Conservation (phyloP, 2,888 invertebrate genomes). For the Athripsodes cinereus region DNA sequence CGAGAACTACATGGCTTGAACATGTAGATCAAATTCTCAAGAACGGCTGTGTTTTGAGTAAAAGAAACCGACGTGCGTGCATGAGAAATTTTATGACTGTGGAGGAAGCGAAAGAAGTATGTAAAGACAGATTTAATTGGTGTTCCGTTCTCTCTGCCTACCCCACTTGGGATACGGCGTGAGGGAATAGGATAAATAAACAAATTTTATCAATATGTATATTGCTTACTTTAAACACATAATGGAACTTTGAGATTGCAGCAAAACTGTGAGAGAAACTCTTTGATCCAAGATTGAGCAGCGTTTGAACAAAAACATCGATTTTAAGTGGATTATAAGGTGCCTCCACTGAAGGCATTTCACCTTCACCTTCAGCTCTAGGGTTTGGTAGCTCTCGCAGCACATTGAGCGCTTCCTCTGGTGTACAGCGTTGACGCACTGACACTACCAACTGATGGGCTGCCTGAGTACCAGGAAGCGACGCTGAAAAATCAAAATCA, state of each 20-base stretch:
- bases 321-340: conserved; percentile 90
- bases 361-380: conserved; percentile 54
- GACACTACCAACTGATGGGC: conserved; percentile 84
- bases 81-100: no score
- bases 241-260: conserved; percentile 94
- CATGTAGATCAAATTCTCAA: no score
- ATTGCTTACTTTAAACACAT: conserved; percentile 76
- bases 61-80: no score
- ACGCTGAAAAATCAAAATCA: conserved; percentile 41
- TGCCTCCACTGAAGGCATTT: conserved; percentile 57
- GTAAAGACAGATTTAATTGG: no score
- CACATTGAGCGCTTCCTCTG: conserved; percentile 83
- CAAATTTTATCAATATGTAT: no score
- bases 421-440: conserved; percentile 82
- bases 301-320: conserved; percentile 93
- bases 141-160: no score
- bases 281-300: conserved; percentile 90
- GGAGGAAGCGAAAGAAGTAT: no score
- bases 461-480: conserved; percentile 71
- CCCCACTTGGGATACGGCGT: no score
- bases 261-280: conserved; percentile 98
- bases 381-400: conserved; percentile 83
- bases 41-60: no score
- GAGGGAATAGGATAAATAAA: no score
- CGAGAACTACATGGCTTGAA: no score